phyloP scores from a whole-genome alignment of 2,797 vertebrate genomes.

The Tangara arthus region DNA sequence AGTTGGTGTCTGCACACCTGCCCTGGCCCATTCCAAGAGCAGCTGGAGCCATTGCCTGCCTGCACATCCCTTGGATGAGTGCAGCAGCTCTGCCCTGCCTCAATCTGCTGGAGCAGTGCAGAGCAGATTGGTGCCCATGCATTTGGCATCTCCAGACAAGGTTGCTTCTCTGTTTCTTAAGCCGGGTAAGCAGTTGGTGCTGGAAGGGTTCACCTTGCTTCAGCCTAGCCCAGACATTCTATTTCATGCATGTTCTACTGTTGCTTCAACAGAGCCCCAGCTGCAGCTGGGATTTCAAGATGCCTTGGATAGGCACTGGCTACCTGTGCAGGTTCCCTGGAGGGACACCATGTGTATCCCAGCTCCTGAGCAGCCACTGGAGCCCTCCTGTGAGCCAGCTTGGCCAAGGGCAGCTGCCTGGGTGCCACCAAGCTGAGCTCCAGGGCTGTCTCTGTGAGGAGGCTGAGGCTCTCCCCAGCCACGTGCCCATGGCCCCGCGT shows the following conservation, averaged over 20 bases:
- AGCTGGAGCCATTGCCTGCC: not conserved
- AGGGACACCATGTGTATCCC: fast-evolving
- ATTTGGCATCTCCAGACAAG: fast-evolving
- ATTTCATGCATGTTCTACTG: not conserved
- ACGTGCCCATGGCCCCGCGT: fast-evolving
- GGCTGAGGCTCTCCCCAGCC: not conserved
- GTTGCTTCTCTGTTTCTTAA: not conserved
- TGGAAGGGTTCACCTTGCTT: not conserved
- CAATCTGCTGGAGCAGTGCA: fast-evolving
- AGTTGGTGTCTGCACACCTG: not conserved
- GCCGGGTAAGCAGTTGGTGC: not conserved
- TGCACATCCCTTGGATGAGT: not conserved
- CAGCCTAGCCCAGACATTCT: not conserved
- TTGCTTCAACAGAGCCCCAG: not conserved
- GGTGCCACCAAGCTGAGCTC: not conserved
- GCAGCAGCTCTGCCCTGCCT: not conserved
- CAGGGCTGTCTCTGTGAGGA: not conserved
- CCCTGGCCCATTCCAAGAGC: not conserved
- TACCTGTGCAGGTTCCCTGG: not conserved
- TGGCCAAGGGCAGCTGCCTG: not conserved
- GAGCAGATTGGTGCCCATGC: fast-evolving
- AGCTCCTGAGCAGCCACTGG: fast-evolving
- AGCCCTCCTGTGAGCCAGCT: not conserved
- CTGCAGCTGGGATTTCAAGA: not conserved
- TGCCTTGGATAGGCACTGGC: fast-evolving